Evolutionary conservation across 2,888 invertebrate genomes (phyloP).

Genomic region (Aelia acuminata): DNA sequence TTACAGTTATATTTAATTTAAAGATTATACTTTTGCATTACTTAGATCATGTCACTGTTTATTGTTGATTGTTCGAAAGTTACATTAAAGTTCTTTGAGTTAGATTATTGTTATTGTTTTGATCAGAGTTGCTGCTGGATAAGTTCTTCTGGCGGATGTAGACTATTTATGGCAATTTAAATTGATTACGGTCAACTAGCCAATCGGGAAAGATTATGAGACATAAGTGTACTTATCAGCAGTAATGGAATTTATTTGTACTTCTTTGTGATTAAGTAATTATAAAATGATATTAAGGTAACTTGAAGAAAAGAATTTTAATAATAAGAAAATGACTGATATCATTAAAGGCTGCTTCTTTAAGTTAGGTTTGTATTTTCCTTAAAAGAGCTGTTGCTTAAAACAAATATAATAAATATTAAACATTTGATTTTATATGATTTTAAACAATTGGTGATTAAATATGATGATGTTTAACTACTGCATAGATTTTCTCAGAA

Average conservation of each 20-base stretch:
- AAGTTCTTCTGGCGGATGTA: neutral
- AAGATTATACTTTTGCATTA: neutral
- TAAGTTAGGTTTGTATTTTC: neutral
- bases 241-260: neutral
- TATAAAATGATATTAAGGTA: neutral
- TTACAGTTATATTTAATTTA: neutral
- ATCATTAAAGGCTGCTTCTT: conserved; percentile 25
- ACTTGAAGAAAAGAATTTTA: neutral
- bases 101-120: neutral
- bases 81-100: neutral
- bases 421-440: neutral
- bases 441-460: conserved; percentile 4
- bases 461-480: neutral
- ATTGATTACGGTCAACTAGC: neutral
- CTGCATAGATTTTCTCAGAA: neutral
- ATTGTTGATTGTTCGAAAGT: neutral
- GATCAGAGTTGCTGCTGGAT: neutral
- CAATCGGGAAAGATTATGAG: neutral
- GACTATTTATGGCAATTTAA: conserved; percentile 9
- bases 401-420: too few species aligned
- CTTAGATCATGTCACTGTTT: neutral
- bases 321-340: conserved; percentile 1
- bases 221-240: conserved; percentile 12
- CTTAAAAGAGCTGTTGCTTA: neutral
- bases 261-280: neutral